These are phyloP conservation scores for Eriocheir sinensis DNA, from an alignment of 1,140 invertebrate genomes.

Conservation along the genomic window DNA sequence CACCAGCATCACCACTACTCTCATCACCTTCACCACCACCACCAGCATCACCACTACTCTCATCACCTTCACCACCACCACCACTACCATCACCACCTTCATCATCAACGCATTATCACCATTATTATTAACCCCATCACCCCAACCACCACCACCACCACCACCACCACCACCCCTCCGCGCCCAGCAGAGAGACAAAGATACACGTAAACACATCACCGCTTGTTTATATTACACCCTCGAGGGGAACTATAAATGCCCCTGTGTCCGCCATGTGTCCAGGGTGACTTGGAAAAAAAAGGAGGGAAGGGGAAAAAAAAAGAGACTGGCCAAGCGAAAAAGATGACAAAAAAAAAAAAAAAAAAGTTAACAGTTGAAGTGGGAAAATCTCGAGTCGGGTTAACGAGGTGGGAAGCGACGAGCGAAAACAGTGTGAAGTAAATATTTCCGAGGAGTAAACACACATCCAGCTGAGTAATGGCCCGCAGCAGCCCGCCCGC, in stretches of 20 bases:
- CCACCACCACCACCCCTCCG: neutral
- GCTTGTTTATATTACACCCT: neutral
- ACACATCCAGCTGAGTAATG: neutral
- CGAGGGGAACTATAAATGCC: conserved; percentile 11
- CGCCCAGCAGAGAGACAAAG: neutral
- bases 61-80: neutral
- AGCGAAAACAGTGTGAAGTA: neutral
- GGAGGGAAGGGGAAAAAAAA: neutral
- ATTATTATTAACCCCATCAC: too few relatives aligned
- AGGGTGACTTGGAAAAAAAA: too few relatives aligned
- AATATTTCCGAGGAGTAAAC: neutral
- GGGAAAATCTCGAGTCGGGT: neutral
- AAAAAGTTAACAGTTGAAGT: neutral
- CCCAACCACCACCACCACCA: neutral
- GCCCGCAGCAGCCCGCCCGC: neutral
- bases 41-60: too few relatives aligned
- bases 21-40: neutral
- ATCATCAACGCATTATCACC: too few relatives aligned
- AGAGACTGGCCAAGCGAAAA: neutral
- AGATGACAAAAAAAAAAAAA: neutral
- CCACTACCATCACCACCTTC: neutral
- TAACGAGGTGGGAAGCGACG: neutral
- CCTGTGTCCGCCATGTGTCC: neutral
- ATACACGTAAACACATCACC: neutral
- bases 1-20: neutral